Base-by-base conservation (phyloP, 2,888 invertebrate genomes). In the Heteromurus nitidus region DNA sequence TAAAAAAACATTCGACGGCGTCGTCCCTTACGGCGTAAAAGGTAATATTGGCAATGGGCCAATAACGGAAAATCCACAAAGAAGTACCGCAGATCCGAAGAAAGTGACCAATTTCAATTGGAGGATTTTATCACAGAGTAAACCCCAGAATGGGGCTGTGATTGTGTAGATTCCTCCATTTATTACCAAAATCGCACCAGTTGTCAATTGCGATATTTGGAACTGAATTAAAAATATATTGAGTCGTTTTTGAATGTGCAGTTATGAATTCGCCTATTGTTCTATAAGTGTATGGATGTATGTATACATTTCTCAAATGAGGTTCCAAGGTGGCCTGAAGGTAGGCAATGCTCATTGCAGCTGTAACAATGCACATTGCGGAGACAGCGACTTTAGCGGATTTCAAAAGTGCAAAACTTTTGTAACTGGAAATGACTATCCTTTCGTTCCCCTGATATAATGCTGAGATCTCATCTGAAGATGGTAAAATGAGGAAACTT, bases 131-230 rank as follows among this genome's bases (percentile, higher is more conserved):
- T 96, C 95, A 87, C 95, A 95, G 11, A 95, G 88, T 92, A 93
- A 94, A 42, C 96, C 96, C 93, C 94, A 95, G 1, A 90, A 90
- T 0, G 96, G 95, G 0, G 95, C 95, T 0, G 94, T 93, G 0
- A 93, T 73, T 0, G 95, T 95, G 64, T 83, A 83, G 16, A 93
- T 91, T 0, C 93, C 95, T 2, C 95, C 95, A 88, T 94, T 95
- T 86, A 95, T 94, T 50, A 96, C 93, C 88, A 96, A 95, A 92
- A 95, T 94, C 70, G 95, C 89, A 0, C 95, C 95, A 84, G 94
- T 89, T 13, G 94, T 89, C 64, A 95, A 91, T 0, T 94, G 93
- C 0, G 93, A 91, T 82, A 95, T 90, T 1, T 91, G 86, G 88
- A 94, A 95, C 91, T 92, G 90, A 30, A 88, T 88, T 18, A 18